Evolutionary conservation across 2,113 vertebrate species (phyloP).

Genomic region (Proterorhinus semilunaris): DNA sequence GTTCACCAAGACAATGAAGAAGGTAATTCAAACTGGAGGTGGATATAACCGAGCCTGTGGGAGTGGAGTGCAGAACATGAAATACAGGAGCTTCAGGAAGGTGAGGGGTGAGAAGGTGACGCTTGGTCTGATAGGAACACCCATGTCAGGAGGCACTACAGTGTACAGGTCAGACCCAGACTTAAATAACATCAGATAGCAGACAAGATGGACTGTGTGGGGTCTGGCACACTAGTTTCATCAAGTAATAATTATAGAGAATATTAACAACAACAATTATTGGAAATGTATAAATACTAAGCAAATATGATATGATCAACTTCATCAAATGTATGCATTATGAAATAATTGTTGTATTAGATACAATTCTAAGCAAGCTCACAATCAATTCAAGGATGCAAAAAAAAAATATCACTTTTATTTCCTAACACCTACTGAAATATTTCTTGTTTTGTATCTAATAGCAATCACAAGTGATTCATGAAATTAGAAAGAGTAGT

Average conservation of each 20-base stretch:
- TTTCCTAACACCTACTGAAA: too few species aligned
- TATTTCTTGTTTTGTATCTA: too few species aligned
- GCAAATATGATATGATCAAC: too few species aligned
- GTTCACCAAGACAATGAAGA: slow-evolving; percentile 41
- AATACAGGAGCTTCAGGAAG: slow-evolving; percentile 39
- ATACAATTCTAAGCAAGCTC: too few species aligned
- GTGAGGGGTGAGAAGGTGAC: slow-evolving; percentile 31
- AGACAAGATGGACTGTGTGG: background rate
- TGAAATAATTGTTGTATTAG: too few species aligned
- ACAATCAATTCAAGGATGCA: too few species aligned
- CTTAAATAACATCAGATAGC: slow-evolving; percentile 15
- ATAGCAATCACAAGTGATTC: too few species aligned
- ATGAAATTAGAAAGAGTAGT: too few species aligned
- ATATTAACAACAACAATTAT: too few species aligned
- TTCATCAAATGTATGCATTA: too few species aligned
- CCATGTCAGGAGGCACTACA: slow-evolving; percentile 6
- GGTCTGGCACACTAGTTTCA: background rate
- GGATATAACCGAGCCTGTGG: slow-evolving; percentile 49
- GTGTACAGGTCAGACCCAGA: background rate
- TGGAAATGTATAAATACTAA: too few species aligned
- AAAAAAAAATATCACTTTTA: too few species aligned
- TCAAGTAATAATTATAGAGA: background rate
- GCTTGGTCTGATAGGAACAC: slow-evolving; percentile 24
- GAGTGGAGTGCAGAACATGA: slow-evolving; percentile 31
- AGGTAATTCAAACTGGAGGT: slow-evolving; percentile 54